Percentiles rank a stretch among this genome's conserved stretches.
Conservation (phyloP, 1,140 invertebrate species). For the Solenopsis invicta region DNA sequence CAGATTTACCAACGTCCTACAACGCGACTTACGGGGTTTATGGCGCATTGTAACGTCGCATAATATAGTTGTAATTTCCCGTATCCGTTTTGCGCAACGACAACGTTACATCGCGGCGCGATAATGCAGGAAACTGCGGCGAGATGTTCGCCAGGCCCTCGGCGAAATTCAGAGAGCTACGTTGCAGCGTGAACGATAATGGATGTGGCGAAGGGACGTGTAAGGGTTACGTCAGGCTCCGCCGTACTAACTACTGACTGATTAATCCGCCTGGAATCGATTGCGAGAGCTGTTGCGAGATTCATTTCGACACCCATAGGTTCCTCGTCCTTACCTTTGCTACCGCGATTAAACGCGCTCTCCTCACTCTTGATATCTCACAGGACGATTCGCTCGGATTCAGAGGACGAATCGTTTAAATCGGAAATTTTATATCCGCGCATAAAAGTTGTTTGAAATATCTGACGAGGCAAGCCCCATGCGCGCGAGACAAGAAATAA, state of each 20-base stretch:
- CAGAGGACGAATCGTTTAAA: neutral
- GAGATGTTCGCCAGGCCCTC: constrained; percentile 29
- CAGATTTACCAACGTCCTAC: neutral
- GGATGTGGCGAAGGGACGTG: constrained; percentile 50
- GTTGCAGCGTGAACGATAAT: constrained; percentile 47
- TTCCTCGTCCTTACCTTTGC: neutral
- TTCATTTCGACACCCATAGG: constrained; percentile 1
- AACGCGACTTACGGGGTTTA: neutral
- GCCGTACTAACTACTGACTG: constrained; percentile 60
- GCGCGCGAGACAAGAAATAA: neutral
- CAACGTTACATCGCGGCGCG: constrained; percentile 32
- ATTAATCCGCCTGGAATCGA: constrained; percentile 66
- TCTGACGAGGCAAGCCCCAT: neutral
- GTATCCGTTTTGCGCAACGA: constrained; percentile 53
- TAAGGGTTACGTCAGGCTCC: constrained; percentile 36
- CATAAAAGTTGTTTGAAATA: neutral
- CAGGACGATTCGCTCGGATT: neutral
- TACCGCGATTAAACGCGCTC: neutral
- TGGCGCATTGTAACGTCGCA: constrained; percentile 27
- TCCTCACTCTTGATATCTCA: neutral
- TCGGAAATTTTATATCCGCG: neutral
- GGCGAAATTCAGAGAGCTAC: constrained; percentile 38
- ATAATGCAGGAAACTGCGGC: constrained; percentile 57
- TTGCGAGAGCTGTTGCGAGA: constrained; percentile 14
- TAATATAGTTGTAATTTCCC: constrained; percentile 61